Evolutionary conservation across 2,113 vertebrate species (phyloP).

Genomic region (Psilopsiagon aurifrons): DNA sequence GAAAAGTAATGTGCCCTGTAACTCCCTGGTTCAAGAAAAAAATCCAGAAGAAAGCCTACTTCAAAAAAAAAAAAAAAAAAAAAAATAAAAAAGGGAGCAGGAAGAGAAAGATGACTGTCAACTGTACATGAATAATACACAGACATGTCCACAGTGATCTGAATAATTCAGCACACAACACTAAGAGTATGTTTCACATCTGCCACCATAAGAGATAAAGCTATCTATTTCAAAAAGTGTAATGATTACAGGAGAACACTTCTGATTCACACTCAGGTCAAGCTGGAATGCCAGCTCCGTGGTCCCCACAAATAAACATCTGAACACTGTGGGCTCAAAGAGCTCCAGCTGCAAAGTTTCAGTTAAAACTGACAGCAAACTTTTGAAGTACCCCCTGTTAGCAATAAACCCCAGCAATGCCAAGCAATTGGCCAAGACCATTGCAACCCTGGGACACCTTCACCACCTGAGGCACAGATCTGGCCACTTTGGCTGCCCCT

Average conservation of each 20-base stretch:
- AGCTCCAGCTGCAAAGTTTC: conserved; percentile 1
- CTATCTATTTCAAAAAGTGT: conserved; percentile 10
- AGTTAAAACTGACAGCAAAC: neutral
- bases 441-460: neutral
- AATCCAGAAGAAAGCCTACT: neutral
- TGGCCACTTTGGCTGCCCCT: neutral
- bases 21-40: neutral
- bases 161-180: conserved; percentile 52
- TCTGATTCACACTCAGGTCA: neutral
- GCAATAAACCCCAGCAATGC: neutral
- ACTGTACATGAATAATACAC: neutral
- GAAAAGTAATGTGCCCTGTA: neutral
- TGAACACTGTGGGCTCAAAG: conserved; percentile 16
- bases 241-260: conserved; percentile 19
- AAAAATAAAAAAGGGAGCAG: neutral
- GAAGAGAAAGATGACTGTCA: neutral
- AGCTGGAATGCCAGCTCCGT: neutral
- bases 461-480: neutral
- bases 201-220: conserved; percentile 37
- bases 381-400: neutral
- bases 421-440: neutral
- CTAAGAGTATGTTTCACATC: conserved; percentile 45
- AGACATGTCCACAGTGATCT: neutral
- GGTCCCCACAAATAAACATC: neutral
- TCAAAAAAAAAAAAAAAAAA: neutral